Evolutionary conservation across 2,888 invertebrate genomes (phyloP).

Genomic region (Seladonia tumulorum): DNA sequence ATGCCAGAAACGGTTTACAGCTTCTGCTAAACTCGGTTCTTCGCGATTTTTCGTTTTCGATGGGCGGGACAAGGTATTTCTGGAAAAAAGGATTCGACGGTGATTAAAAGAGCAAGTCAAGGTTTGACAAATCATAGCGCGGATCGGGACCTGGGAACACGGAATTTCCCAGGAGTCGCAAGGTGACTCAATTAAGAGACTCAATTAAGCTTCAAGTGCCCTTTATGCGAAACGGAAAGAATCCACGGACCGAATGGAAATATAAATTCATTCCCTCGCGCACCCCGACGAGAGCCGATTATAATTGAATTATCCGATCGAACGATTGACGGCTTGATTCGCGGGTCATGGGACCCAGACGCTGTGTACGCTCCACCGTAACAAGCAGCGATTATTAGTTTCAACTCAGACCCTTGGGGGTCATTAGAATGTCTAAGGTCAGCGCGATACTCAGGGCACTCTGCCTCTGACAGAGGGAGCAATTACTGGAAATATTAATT

Average conservation of each 20-base stretch:
- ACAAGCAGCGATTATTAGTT: slow-evolving; percentile 51
- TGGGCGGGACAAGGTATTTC: not conserved
- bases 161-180: not conserved
- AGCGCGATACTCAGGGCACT: not conserved
- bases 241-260: not conserved
- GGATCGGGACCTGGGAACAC: not conserved
- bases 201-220: not conserved
- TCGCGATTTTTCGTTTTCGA: not conserved
- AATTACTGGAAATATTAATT: not conserved
- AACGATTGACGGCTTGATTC: slow-evolving; percentile 74
- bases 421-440: slow-evolving; percentile 9
- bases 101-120: not conserved
- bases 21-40: not conserved
- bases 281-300: slow-evolving; percentile 61
- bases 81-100: not conserved
- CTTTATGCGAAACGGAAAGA: not conserved
- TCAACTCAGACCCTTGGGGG: slow-evolving; percentile 22
- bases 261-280: slow-evolving; percentile 32
- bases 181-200: not conserved
- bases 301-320: slow-evolving; percentile 76
- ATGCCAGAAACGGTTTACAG: too few relatives aligned
- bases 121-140: not conserved
- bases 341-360: slow-evolving; percentile 76
- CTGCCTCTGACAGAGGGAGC: not conserved
- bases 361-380: slow-evolving; percentile 29